Conservation (phyloP, 2,797 vertebrate species). For the Onychomys torridus region DNA sequence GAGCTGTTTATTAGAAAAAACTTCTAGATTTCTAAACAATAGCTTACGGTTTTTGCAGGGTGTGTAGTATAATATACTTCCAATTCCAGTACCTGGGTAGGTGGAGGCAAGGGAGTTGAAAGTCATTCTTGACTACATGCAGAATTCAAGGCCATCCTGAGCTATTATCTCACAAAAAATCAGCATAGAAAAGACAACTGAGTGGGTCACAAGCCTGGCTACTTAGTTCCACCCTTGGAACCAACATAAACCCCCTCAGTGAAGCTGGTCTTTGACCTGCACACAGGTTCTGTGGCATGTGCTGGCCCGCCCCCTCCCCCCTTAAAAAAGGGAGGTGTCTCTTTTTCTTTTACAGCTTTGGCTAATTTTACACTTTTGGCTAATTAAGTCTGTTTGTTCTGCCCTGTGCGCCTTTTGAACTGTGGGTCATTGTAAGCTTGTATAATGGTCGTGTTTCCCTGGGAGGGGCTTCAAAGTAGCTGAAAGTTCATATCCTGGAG, state of each 20-base stretch:
- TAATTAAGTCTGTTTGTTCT: neutral
- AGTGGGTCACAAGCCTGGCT: neutral
- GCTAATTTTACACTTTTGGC: neutral
- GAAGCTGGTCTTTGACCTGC: neutral
- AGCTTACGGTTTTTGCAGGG: neutral
- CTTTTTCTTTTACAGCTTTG: neutral
- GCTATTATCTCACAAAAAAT: neutral
- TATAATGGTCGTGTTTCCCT: neutral
- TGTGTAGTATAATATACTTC: neutral
- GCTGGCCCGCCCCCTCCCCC: no score
- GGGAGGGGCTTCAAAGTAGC: neutral
- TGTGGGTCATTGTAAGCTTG: neutral
- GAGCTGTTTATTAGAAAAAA: slow-evolving; percentile 13
- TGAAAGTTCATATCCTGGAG: neutral
- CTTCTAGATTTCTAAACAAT: neutral
- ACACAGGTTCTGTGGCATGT: neutral
- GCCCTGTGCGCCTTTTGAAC: neutral
- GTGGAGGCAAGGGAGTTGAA: neutral
- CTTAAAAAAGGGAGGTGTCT: no score
- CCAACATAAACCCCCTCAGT: neutral
- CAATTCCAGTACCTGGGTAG: neutral
- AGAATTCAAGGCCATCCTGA: neutral
- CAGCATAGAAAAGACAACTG: neutral
- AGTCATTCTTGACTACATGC: neutral
- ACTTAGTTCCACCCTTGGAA: neutral